A percentile compares a stretch with the other conserved stretches of the same genome.
phyloP scores from a whole-genome alignment of 2,888 invertebrate genomes.

The Tetragnatha montana region DNA sequence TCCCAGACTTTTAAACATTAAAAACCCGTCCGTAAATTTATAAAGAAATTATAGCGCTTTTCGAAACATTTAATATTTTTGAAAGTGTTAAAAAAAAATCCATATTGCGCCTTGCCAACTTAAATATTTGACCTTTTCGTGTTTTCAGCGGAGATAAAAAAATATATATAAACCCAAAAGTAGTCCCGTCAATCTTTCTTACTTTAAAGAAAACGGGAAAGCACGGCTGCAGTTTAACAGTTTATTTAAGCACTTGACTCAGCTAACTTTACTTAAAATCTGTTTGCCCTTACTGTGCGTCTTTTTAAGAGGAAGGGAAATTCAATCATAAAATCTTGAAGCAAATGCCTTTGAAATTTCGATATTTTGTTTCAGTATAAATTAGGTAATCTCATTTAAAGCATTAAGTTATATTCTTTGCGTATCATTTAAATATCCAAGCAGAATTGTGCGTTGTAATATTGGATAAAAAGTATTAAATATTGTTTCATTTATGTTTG shows the following conservation, averaged over 20 bases:
- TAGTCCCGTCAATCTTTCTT: not conserved
- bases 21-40: not conserved
- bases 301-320: not conserved
- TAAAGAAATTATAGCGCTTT: not conserved
- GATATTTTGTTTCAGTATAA: too few relatives aligned
- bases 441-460: too few relatives aligned
- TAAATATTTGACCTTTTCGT: not conserved
- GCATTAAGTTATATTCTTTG: too few relatives aligned
- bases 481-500: too few relatives aligned
- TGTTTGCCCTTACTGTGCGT: not conserved
- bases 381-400: too few relatives aligned
- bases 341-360: not conserved
- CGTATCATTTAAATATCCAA: too few relatives aligned
- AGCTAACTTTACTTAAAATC: not conserved
- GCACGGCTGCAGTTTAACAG: not conserved
- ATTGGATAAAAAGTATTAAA: too few relatives aligned
- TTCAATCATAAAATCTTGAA: not conserved
- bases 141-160: not conserved
- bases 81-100: not conserved
- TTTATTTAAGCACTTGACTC: not conserved
- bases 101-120: not conserved
- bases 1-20: not conserved
- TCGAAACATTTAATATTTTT: not conserved
- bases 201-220: not conserved
- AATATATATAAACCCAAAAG: not conserved